These are phyloP conservation scores for Mirounga angustirostris DNA, from an alignment of 2,113 vertebrate species.

Conservation along the genomic window DNA sequence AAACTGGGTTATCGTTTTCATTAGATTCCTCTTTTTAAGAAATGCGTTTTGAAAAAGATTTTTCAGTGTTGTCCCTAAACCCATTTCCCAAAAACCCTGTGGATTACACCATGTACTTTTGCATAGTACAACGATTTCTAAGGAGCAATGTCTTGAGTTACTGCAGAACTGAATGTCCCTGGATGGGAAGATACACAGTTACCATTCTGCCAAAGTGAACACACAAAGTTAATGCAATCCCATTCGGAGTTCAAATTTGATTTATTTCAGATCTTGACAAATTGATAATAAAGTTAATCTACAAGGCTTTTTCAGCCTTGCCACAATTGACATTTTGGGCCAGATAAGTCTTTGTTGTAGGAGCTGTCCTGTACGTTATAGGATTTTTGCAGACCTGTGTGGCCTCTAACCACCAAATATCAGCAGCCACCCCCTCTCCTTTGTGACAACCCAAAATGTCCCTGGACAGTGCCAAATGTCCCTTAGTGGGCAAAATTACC, in stretches of 20 bases:
- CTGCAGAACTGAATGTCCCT: not conserved
- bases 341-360: not conserved
- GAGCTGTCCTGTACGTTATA: not conserved
- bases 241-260: not conserved
- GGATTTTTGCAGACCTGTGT: not conserved
- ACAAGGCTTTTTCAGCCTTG: not conserved
- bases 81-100: not conserved
- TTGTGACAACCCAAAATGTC: not conserved
- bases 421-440: not conserved
- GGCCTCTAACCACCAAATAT: not conserved
- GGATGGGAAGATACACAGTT: not conserved
- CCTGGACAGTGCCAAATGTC: not conserved
- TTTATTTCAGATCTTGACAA: not conserved
- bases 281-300: not conserved
- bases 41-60: not conserved
- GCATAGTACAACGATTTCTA: not conserved
- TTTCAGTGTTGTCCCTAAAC: not conserved
- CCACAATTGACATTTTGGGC: not conserved
- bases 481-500: not conserved
- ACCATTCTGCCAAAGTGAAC: not conserved
- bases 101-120: not conserved
- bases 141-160: not conserved
- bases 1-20: not conserved
- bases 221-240: not conserved
- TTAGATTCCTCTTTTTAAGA: not conserved